A percentile compares a stretch with the other conserved stretches of the same genome.
Conservation (phyloP, 2,797 vertebrate species). For the Lacerta viridis region DNA sequence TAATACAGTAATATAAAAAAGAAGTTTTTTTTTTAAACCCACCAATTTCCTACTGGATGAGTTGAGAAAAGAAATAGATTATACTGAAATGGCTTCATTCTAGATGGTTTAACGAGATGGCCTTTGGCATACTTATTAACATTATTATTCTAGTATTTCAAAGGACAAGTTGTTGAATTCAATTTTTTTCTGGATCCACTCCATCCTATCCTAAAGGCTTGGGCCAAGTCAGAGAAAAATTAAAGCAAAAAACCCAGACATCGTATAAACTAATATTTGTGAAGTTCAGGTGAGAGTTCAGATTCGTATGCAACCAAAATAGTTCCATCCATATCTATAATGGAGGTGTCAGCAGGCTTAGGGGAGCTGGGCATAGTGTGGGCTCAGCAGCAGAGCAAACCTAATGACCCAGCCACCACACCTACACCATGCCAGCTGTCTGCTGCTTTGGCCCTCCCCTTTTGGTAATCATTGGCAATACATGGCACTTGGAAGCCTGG, state of each 20-base stretch:
- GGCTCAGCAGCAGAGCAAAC: too few relatives aligned
- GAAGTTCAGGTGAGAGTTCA: background rate
- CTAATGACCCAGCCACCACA: too few relatives aligned
- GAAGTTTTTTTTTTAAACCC: background rate
- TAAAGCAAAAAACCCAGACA: background rate
- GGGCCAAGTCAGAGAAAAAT: background rate
- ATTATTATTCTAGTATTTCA: background rate
- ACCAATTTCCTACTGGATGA: background rate
- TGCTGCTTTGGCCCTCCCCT: too few relatives aligned
- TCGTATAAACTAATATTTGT: background rate
- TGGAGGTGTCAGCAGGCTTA: background rate
- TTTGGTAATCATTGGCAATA: too few relatives aligned
- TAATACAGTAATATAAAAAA: background rate
- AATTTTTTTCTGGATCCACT: background rate
- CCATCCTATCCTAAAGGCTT: background rate
- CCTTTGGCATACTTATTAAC: background rate
- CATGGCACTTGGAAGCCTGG: too few relatives aligned
- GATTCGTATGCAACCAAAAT: background rate
- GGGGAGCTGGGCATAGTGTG: background rate
- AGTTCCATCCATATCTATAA: background rate
- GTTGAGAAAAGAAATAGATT: background rate
- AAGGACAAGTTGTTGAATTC: background rate
- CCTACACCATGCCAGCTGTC: too few relatives aligned
- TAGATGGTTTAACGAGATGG: background rate
- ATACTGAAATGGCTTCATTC: background rate